phyloP scores from a whole-genome alignment of 1,140 invertebrate species.

The Trichonephila clavata region DNA sequence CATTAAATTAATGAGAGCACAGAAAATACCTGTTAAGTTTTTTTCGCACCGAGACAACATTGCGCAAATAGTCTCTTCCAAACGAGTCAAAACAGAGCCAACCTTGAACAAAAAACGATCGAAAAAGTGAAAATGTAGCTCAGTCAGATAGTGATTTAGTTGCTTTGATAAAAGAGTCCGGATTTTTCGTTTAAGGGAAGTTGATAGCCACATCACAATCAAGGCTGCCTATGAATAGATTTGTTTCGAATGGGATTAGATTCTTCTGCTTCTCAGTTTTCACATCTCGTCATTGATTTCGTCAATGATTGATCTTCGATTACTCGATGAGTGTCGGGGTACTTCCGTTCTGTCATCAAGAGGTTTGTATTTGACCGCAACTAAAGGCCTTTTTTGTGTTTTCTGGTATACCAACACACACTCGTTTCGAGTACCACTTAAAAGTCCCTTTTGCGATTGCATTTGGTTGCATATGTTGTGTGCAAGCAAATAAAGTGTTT shows the following conservation, averaged over 20 bases:
- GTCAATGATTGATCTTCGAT: background rate
- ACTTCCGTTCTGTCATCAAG: background rate
- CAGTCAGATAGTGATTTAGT: background rate
- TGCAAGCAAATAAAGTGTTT: no score
- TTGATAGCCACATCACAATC: constrained; percentile 4
- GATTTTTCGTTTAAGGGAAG: constrained; percentile 27
- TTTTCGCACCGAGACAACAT: background rate
- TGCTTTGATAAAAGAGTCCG: background rate
- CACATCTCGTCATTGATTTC: background rate
- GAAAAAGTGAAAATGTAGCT: constrained; percentile 9
- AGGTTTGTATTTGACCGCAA: background rate
- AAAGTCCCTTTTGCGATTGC: no score
- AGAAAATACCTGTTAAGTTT: background rate
- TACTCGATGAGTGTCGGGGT: background rate
- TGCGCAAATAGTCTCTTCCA: background rate
- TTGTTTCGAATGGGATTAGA: background rate
- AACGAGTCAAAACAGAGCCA: constrained; percentile 30
- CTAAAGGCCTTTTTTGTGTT: background rate
- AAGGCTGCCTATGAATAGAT: constrained; percentile 16
- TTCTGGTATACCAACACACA: background rate
- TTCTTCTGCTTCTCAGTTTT: background rate
- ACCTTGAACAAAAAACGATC: constrained; percentile 2
- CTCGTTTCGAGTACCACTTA: no score
- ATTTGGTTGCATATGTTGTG: no score
- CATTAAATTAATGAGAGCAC: background rate